These are phyloP conservation scores for Psococerastis gibbosa DNA, from an alignment of 2,888 invertebrate genomes.

Conservation along the genomic window DNA sequence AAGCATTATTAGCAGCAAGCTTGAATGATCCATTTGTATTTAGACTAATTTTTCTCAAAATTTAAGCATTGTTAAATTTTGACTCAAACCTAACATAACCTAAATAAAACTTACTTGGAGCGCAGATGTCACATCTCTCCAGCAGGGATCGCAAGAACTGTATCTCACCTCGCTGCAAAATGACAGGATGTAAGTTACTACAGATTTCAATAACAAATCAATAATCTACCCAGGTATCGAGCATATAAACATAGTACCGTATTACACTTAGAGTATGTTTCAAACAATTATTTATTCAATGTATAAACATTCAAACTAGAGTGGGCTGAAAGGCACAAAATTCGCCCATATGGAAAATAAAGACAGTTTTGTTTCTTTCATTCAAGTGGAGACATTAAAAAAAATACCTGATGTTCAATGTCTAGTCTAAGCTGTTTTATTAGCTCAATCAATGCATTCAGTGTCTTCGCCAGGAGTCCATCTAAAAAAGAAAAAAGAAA, in stretches of 20 bases:
- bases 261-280: too few species aligned
- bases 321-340: too few species aligned
- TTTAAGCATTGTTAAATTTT: background rate
- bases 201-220: constrained; percentile 4
- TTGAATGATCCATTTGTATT: background rate
- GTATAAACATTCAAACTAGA: too few species aligned
- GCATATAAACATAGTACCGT: background rate
- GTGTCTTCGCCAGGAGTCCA: constrained; percentile 39
- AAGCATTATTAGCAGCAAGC: constrained; percentile 4
- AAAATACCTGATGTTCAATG: constrained; percentile 39
- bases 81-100: background rate
- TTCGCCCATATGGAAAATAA: too few species aligned
- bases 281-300: too few species aligned
- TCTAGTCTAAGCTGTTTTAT: constrained; percentile 51
- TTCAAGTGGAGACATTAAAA: too few species aligned
- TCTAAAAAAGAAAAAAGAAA: constrained; percentile 24
- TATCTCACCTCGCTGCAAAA: constrained; percentile 37
- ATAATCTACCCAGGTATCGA: too few species aligned
- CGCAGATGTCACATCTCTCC: constrained; percentile 57
- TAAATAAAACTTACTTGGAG: constrained; percentile 18
- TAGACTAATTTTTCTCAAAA: background rate
- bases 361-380: too few species aligned
- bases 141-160: constrained; percentile 47
- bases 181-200: too few species aligned
- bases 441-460: constrained; percentile 43